Evolutionary conservation across 2,797 vertebrate genomes (phyloP).

Genomic region (Lepus oiostolus): DNA sequence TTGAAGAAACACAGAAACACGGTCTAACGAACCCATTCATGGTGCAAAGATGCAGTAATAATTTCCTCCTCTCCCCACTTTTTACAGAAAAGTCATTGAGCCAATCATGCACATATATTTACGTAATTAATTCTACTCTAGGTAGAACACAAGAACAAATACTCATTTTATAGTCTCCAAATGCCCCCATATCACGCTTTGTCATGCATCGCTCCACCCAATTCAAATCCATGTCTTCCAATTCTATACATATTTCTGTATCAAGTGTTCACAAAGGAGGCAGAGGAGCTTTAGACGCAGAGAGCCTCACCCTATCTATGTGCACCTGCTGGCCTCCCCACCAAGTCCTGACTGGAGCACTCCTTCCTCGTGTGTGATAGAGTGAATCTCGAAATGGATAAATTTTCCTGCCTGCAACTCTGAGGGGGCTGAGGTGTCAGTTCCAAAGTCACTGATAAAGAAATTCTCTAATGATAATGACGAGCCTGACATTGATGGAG

Average conservation of each 20-base stretch:
- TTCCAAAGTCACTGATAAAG: constrained; percentile 73
- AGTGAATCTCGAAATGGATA: constrained; percentile 44
- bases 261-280: not conserved
- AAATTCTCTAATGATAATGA: constrained; percentile 72
- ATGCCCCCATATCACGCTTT: not conserved
- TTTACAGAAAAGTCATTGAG: not conserved
- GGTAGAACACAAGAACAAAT: not conserved
- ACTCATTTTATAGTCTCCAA: not conserved
- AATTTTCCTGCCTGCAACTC: constrained; percentile 48
- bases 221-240: not conserved
- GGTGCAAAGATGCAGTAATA: not conserved
- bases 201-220: not conserved
- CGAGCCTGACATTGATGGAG: constrained; percentile 79
- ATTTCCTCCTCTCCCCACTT: not conserved
- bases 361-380: not conserved
- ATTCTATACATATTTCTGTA: not conserved
- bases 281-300: not conserved
- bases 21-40: not conserved
- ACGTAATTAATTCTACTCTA: not conserved
- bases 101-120: not conserved
- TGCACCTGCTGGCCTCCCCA: not conserved
- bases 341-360: not conserved
- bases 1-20: not conserved
- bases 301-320: not conserved
- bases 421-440: constrained; percentile 60